Base-by-base conservation (phyloP, 2,888 invertebrate genomes). In the Ecliptopera silaceata region DNA sequence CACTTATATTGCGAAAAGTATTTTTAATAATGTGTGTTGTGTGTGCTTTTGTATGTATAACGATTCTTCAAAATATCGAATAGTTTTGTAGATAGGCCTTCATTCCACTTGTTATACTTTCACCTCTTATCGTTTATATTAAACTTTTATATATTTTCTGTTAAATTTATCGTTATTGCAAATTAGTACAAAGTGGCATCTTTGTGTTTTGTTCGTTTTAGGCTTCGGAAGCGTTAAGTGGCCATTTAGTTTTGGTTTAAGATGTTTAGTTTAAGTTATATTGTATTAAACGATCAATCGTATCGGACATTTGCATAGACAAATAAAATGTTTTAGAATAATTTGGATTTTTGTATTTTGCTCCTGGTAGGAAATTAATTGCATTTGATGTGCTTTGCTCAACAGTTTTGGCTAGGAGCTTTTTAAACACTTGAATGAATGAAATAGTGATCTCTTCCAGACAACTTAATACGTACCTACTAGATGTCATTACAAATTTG, bases 281-380 rank as follows among this genome's bases (percentile, higher is more conserved):
- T 77, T 61, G 46, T 68, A 80, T 80, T 77, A 80, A 77, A 83
- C 74, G 74, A 81, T 76, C 69, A 78, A 80, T 77, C 70, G 84
- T 86, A 88, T 80, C 74, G 65, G 76, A 79, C 77, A 84, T 79
- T 81, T 83, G 82, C 75, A 84, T 88, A 87, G 84, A 83, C 79
- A 83, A 89, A 88, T 89, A 87, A 90, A 89, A 85, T 84, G 89
- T 85, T 88, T 88, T 85, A 88, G 83, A 74, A 79, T 62, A 61
- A 17, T 49, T 26, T 22, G 38, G 36, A 15, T 15, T 38, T 29
- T 49, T 45, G 20, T 54, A 34, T 54, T 50, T 34, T 11, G 26
- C 53, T 3, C 50, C 54, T 50, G 11, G n/a, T 18, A 13, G 8
- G n/a, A 50, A 43, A 13, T 17, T 29, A 22, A 6, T 3, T 13